Percentiles rank a stretch among this genome's conserved stretches.
phyloP scores from a whole-genome alignment of 2,797 vertebrate species.

The Pteropus rufus region DNA sequence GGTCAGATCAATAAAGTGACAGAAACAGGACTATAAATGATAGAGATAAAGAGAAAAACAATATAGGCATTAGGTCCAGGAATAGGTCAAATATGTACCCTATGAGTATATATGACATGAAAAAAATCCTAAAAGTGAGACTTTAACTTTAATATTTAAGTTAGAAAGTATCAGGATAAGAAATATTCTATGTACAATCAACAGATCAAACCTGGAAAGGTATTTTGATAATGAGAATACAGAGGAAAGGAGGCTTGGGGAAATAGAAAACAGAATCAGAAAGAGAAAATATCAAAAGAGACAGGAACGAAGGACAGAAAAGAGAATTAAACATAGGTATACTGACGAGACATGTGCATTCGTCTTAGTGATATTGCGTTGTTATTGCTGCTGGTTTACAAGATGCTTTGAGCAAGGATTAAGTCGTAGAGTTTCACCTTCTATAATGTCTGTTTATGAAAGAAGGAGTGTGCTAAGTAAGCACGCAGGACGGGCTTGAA shows the following conservation, averaged over 20 bases:
- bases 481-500: neutral
- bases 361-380: neutral
- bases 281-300: neutral
- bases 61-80: neutral
- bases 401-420: neutral
- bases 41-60: neutral
- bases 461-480: conserved; percentile 36
- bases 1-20: neutral
- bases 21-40: neutral
- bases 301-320: neutral
- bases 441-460: conserved; percentile 16
- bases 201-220: neutral
- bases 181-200: neutral
- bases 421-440: conserved; percentile 22
- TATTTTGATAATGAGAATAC: neutral
- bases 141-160: neutral
- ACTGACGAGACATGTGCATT: neutral
- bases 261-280: conserved; percentile 37
- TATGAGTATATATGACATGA: neutral
- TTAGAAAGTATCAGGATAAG: neutral
- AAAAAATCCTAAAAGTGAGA: neutral
- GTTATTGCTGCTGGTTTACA: neutral
- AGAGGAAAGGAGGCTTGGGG: neutral
- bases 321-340: neutral
- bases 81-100: neutral